Conservation (phyloP, 2,888 invertebrate genomes). For the Drosophila subsilvestris region DNA sequence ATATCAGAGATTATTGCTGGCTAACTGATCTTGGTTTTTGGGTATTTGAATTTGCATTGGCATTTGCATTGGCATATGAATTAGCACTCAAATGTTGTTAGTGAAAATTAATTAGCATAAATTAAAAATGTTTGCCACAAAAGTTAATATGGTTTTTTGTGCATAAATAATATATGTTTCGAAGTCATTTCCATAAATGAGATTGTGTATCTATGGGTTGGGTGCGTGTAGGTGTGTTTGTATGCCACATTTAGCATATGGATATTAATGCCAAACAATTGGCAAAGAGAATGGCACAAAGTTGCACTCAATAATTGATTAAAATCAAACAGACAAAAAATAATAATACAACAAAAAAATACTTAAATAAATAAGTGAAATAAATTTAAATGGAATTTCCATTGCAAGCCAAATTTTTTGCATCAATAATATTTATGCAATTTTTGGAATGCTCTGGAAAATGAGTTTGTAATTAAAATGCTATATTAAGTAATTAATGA, state of each 20-base stretch:
- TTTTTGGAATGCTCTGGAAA: constrained; percentile 34
- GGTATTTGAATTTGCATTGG: not conserved
- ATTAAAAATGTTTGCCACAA: constrained; percentile 56
- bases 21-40: constrained; percentile 20
- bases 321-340: constrained; percentile 28
- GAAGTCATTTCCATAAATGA: constrained; percentile 26
- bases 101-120: constrained; percentile 75
- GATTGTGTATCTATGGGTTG: constrained; percentile 14
- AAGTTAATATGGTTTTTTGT: constrained; percentile 45
- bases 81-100: constrained; percentile 55
- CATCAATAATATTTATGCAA: constrained; percentile 48
- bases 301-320: constrained; percentile 32
- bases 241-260: constrained; percentile 44
- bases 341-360: constrained; percentile 15
- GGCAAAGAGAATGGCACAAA: constrained; percentile 34
- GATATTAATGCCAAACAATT: constrained; percentile 52
- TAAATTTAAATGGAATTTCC: constrained; percentile 31
- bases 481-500: constrained; percentile 62
- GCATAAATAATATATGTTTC: constrained; percentile 43
- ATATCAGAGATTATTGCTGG: constrained; percentile 56
- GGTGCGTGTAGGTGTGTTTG: constrained; percentile 31
- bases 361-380: constrained; percentile 25
- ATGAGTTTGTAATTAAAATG: constrained; percentile 72
- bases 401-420: constrained; percentile 27
- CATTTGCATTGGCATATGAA: constrained; percentile 4